Percentiles rank a stretch among this genome's conserved stretches.
Evolutionary conservation across 2,113 vertebrate genomes (phyloP).

Genomic region (Butorides virescens): DNA sequence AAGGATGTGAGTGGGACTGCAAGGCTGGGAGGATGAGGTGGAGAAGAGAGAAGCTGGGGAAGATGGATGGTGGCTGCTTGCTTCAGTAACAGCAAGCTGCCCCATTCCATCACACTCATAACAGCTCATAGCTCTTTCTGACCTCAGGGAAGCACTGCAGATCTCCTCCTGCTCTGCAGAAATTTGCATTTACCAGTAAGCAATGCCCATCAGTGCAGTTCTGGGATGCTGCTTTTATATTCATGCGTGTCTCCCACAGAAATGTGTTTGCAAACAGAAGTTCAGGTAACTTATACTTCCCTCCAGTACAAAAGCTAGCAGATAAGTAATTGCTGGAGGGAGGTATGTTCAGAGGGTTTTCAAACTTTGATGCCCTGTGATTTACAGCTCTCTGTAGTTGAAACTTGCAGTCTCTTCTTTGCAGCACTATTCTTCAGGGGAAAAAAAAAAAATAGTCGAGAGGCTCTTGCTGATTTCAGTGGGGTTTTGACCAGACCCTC

Average conservation of each 20-base stretch:
- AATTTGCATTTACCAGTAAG: background rate
- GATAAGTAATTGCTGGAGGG: constrained; percentile 44
- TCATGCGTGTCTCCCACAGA: background rate
- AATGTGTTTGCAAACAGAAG: constrained; percentile 19
- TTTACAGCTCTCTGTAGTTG: constrained; percentile 57
- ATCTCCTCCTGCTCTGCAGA: background rate
- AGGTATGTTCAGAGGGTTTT: constrained; percentile 38
- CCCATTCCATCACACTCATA: background rate
- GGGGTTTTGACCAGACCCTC: constrained; percentile 10
- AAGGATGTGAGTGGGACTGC: background rate
- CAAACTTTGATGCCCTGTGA: constrained; percentile 58
- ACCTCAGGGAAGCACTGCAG: background rate
- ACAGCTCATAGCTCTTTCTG: background rate
- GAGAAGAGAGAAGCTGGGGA: background rate
- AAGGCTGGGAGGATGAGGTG: background rate
- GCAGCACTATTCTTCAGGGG: background rate
- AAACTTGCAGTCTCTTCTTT: background rate
- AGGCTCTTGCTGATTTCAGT: constrained; percentile 32
- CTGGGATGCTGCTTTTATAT: background rate
- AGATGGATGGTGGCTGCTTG: background rate
- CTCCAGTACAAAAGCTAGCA: background rate
- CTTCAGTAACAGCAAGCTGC: background rate
- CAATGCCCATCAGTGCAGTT: background rate
- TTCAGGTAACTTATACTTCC: background rate
- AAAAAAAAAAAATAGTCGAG: background rate